A percentile compares a stretch with the other conserved stretches of the same genome.
Evolutionary conservation across 2,113 vertebrate genomes (phyloP).

Genomic region (Sus scrofa): DNA sequence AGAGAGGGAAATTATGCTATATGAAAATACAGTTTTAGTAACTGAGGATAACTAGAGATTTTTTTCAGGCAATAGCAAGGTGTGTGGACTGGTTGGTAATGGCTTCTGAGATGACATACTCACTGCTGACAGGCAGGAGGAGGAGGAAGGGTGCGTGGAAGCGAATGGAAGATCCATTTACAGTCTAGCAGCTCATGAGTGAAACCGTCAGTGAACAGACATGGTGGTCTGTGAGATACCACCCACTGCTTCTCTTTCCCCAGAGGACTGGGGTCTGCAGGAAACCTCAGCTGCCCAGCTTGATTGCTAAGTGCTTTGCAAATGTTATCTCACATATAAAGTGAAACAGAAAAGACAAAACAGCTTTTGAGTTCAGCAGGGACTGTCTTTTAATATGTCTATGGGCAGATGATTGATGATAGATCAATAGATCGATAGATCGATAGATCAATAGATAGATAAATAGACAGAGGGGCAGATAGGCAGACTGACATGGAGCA

Average conservation of each 20-base stretch:
- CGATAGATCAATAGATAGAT: too few relatives aligned
- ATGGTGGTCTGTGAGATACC: neutral
- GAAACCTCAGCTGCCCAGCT: neutral
- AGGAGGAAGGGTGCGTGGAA: neutral
- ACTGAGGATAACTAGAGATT: too few relatives aligned
- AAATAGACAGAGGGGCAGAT: too few relatives aligned
- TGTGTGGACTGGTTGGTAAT: neutral
- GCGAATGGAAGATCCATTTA: neutral
- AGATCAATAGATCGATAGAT: too few relatives aligned
- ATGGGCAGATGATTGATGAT: neutral
- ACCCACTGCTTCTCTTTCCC: too few relatives aligned
- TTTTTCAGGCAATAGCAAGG: neutral
- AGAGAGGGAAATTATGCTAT: neutral
- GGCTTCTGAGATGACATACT: neutral
- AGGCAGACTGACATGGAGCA: too few relatives aligned
- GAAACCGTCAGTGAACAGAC: neutral
- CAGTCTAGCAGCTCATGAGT: neutral
- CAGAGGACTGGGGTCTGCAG: neutral
- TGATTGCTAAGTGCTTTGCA: neutral
- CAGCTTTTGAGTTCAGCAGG: neutral
- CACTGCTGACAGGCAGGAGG: neutral
- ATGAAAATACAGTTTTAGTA: neutral
- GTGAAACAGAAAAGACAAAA: neutral
- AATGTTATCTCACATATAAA: constrained; percentile 10
- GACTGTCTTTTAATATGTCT: neutral